Evolutionary conservation across 2,888 invertebrate genomes (phyloP).

Genomic region (Spialia ferax): DNA sequence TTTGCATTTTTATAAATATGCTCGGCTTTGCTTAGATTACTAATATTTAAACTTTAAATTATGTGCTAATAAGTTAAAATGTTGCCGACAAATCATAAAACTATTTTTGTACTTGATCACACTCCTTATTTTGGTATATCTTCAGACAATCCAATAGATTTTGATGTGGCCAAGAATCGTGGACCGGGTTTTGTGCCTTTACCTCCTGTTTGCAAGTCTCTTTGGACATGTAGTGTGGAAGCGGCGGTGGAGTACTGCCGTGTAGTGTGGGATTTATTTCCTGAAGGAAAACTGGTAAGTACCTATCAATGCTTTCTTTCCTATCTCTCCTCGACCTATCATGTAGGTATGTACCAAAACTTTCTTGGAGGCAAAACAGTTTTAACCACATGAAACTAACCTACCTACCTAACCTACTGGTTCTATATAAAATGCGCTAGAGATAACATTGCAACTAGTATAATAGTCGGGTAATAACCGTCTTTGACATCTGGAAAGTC

Average conservation of each 20-base stretch:
- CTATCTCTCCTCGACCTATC: no score
- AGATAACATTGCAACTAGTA: no score
- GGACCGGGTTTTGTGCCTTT: slow-evolving; percentile 91
- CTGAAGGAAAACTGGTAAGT: slow-evolving; percentile 93
- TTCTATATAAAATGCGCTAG: no score
- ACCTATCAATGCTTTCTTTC: not conserved
- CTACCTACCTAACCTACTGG: no score
- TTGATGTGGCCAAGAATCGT: slow-evolving; percentile 91
- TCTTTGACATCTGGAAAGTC: no score
- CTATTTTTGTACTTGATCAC: slow-evolving; percentile 97
- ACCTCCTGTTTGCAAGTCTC: slow-evolving; percentile 95
- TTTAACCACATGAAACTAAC: no score
- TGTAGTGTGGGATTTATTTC: slow-evolving; percentile 99
- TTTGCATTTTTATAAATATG: no score
- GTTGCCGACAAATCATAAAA: slow-evolving; percentile 96
- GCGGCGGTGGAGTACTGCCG: slow-evolving; percentile 98
- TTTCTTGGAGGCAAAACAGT: no score
- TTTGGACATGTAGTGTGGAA: slow-evolving; percentile 99
- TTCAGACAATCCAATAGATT: slow-evolving; percentile 93
- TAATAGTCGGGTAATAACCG: no score
- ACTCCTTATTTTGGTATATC: slow-evolving; percentile 96
- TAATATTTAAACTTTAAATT: not conserved
- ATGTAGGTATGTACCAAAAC: no score
- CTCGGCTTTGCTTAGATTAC: no score
- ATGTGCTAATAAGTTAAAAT: slow-evolving; percentile 58